These are phyloP conservation scores for Promerops cafer DNA, from an alignment of 2,113 vertebrate genomes.

Conservation along the genomic window DNA sequence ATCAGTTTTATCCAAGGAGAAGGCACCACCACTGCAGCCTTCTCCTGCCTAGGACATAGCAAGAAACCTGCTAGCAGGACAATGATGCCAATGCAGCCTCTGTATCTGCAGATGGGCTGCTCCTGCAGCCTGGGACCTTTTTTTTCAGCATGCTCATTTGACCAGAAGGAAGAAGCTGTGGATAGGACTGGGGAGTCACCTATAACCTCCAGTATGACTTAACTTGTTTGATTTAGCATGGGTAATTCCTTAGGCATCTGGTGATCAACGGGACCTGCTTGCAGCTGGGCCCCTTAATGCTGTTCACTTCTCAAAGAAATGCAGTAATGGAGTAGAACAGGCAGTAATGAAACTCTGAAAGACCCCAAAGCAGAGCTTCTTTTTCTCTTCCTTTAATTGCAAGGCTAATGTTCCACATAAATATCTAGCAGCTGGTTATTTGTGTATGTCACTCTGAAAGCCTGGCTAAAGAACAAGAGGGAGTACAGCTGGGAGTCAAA, in stretches of 20 bases:
- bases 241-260: not conserved
- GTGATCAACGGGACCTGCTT: not conserved
- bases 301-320: conserved; percentile 1
- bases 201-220: not conserved
- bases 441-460: conserved; percentile 35
- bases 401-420: conserved; percentile 39
- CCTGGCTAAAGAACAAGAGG: conserved; percentile 24
- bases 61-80: not conserved
- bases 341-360: not conserved
- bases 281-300: not conserved
- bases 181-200: not conserved
- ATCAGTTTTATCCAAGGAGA: not conserved
- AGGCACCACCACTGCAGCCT: not conserved
- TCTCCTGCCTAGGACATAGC: not conserved
- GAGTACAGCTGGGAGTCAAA: conserved; percentile 51
- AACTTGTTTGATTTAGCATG: not conserved
- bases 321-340: not conserved
- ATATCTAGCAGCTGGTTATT: conserved; percentile 57
- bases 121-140: not conserved
- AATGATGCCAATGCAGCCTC: rapidly evolving
- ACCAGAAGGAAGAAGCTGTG: not conserved
- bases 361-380: not conserved
- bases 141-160: not conserved
- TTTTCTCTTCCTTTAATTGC: conserved; percentile 46
- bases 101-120: not conserved